These are phyloP conservation scores for Sesamia nonagrioides DNA, from an alignment of 1,140 invertebrate genomes.

Conservation along the genomic window DNA sequence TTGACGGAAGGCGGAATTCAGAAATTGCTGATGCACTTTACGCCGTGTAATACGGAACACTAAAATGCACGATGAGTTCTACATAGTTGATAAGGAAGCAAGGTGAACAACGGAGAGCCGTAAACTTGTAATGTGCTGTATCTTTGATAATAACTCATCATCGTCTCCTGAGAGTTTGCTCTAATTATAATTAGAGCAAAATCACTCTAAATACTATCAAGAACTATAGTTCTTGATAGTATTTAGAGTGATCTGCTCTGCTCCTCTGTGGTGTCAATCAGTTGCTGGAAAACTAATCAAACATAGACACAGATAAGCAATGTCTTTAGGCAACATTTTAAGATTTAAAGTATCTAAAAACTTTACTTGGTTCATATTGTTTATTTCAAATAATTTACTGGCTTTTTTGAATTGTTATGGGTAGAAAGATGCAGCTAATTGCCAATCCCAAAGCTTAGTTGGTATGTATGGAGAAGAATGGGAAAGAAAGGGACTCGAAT, in stretches of 20 bases:
- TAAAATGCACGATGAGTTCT: background rate
- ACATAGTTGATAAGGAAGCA: background rate
- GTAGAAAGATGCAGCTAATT: no score
- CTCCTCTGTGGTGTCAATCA: background rate
- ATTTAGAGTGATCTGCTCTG: background rate
- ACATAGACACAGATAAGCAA: background rate
- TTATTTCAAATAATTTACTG: no score
- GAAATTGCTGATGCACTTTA: background rate
- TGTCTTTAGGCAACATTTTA: no score
- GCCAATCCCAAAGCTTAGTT: no score
- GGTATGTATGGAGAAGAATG: no score
- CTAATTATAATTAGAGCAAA: background rate
- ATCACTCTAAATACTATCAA: background rate
- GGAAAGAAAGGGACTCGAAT: no score
- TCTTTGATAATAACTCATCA: background rate
- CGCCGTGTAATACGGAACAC: background rate
- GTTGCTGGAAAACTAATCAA: background rate
- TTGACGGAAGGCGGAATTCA: background rate
- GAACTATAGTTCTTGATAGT: slow-evolving; percentile 1
- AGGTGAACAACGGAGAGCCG: background rate
- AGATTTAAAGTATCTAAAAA: no score
- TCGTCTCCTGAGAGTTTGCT: background rate
- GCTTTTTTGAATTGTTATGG: no score
- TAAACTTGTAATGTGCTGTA: background rate
- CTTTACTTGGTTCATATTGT: no score